phyloP scores from a whole-genome alignment of 2,797 vertebrate genomes.

The Choloepus didactylus region DNA sequence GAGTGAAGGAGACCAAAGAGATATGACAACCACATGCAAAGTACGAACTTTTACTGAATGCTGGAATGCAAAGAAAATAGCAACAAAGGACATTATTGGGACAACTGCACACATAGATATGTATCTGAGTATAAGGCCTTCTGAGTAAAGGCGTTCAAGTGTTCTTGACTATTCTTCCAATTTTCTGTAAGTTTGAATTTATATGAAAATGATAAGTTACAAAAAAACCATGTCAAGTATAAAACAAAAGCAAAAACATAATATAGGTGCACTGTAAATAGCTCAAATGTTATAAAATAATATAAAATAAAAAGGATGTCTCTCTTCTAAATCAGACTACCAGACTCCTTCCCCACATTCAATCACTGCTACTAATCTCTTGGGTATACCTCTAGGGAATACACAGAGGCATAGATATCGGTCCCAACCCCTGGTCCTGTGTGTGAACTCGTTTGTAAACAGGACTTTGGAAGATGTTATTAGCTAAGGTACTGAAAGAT shows the following conservation, averaged over 20 bases:
- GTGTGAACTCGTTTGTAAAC: too few relatives aligned
- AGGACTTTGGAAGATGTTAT: too few relatives aligned
- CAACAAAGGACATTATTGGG: neutral
- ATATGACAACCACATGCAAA: neutral
- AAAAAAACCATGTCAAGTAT: neutral
- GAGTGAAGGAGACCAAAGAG: slow-evolving; percentile 2
- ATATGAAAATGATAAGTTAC: neutral
- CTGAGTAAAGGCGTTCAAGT: neutral
- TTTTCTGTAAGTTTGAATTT: neutral
- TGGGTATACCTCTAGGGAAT: neutral
- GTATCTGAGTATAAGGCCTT: neutral
- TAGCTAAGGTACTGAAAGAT: too few relatives aligned
- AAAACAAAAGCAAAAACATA: neutral
- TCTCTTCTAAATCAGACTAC: neutral
- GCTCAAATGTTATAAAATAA: neutral
- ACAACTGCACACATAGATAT: neutral
- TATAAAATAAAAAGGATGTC: neutral
- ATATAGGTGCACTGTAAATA: neutral
- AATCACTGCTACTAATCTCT: neutral
- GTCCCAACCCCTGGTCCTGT: too few relatives aligned
- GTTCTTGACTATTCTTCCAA: neutral
- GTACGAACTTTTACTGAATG: neutral
- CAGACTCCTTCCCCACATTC: neutral
- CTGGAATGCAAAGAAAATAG: neutral
- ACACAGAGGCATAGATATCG: neutral